A percentile compares a stretch with the other conserved stretches of the same genome.
Conservation (phyloP, 2,113 vertebrate species). For the Cyprinodon tularosa region DNA sequence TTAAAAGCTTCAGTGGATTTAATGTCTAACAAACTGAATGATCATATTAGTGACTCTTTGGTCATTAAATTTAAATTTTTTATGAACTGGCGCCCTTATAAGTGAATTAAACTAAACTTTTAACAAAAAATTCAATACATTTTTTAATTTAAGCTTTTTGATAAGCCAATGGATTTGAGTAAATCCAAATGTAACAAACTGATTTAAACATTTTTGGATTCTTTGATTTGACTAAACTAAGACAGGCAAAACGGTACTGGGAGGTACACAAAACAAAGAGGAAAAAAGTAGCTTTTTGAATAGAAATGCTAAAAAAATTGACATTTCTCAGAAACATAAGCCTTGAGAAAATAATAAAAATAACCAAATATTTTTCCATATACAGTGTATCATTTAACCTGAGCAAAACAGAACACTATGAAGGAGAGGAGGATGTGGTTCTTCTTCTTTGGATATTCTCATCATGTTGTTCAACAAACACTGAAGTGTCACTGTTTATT, state of each 20-base stretch:
- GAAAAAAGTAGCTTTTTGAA: background rate
- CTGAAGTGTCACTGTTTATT: slow-evolving; percentile 15
- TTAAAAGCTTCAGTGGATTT: no score
- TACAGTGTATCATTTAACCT: background rate
- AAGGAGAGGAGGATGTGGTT: background rate
- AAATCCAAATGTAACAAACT: background rate
- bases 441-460: slow-evolving; percentile 18
- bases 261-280: no score
- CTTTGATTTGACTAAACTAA: background rate
- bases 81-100: background rate
- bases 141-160: background rate
- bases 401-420: background rate
- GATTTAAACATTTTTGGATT: background rate
- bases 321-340: background rate
- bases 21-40: background rate
- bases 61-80: background rate
- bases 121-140: no score
- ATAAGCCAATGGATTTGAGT: background rate
- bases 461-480: slow-evolving; percentile 20
- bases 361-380: background rate
- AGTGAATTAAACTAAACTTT: background rate
- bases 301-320: background rate
- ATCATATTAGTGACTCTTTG: background rate
- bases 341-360: background rate
- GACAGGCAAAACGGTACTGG: background rate